These are phyloP conservation scores for Listronotus bonariensis DNA, from an alignment of 1,140 invertebrate species.

Conservation along the genomic window DNA sequence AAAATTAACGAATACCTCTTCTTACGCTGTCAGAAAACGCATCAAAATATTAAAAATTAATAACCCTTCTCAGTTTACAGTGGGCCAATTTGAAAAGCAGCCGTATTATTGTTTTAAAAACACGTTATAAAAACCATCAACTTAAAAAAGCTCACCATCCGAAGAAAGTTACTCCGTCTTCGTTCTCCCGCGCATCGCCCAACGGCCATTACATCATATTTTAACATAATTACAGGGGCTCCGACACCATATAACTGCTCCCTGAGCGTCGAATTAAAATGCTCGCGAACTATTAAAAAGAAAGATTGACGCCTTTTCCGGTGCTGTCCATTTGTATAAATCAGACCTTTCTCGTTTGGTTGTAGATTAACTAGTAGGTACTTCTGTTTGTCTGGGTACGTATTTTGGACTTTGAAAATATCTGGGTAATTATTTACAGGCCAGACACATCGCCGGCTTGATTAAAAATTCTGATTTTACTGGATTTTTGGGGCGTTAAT, in stretches of 20 bases:
- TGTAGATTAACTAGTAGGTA: not conserved
- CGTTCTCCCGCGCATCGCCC: not conserved
- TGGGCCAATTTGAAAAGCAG: conserved; percentile 1
- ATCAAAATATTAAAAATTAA: no score
- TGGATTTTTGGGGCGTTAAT: no score
- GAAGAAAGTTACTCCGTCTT: not conserved
- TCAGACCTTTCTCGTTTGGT: not conserved
- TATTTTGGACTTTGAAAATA: no score
- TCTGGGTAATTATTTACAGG: no score
- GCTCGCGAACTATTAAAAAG: conserved; percentile 13
- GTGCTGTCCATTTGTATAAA: not conserved
- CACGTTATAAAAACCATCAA: conserved; percentile 1
- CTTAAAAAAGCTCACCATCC: not conserved
- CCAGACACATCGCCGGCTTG: no score
- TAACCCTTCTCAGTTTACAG: no score
- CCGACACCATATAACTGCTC: conserved; percentile 21
- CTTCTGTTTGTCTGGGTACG: no score
- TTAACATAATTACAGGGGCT: conserved; percentile 20
- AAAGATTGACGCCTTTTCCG: conserved; percentile 15
- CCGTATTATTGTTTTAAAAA: conserved; percentile 10
- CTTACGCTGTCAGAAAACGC: no score
- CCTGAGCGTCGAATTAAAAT: conserved; percentile 21
- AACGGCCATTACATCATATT: conserved; percentile 13
- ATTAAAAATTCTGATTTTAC: no score
- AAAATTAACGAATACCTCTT: no score